Conservation (phyloP, 2,888 invertebrate genomes). For the Mantis religiosa region DNA sequence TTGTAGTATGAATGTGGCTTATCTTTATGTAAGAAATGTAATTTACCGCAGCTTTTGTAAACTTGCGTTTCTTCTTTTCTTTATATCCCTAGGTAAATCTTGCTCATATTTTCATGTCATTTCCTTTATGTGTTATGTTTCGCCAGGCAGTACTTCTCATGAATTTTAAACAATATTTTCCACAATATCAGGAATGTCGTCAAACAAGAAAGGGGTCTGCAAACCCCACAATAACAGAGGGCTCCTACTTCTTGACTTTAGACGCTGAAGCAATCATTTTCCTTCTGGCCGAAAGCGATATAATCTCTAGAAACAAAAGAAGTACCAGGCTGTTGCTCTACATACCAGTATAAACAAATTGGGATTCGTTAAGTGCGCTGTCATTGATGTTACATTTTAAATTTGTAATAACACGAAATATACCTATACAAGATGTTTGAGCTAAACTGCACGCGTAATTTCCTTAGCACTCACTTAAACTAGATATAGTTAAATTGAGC, state of each 20-base stretch:
- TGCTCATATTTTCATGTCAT: conserved; percentile 15
- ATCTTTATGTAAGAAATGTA: not conserved
- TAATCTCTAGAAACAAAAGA: not conserved
- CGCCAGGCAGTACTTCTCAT: conserved; percentile 2
- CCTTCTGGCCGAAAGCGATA: not conserved
- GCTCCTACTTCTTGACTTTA: not conserved
- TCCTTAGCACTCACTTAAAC: too few relatives aligned
- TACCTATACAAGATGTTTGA: too few relatives aligned
- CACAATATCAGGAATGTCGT: not conserved
- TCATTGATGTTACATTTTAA: too few relatives aligned
- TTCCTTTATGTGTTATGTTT: not conserved
- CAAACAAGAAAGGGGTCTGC: not conserved
- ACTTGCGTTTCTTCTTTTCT: not conserved
- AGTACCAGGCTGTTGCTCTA: not conserved
- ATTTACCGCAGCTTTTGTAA: not conserved
- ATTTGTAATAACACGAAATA: too few relatives aligned
- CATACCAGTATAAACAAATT: too few relatives aligned
- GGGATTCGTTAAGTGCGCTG: too few relatives aligned
- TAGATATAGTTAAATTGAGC: too few relatives aligned
- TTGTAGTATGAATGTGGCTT: not conserved
- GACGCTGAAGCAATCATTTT: not conserved
- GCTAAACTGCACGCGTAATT: too few relatives aligned
- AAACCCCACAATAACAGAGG: not conserved
- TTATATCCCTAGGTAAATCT: conserved; percentile 10
- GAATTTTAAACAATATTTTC: conserved; percentile 28